Percentiles rank a stretch among this genome's conserved stretches.
phyloP scores from a whole-genome alignment of 1,140 invertebrate genomes.

The Neelides sp. region DNA sequence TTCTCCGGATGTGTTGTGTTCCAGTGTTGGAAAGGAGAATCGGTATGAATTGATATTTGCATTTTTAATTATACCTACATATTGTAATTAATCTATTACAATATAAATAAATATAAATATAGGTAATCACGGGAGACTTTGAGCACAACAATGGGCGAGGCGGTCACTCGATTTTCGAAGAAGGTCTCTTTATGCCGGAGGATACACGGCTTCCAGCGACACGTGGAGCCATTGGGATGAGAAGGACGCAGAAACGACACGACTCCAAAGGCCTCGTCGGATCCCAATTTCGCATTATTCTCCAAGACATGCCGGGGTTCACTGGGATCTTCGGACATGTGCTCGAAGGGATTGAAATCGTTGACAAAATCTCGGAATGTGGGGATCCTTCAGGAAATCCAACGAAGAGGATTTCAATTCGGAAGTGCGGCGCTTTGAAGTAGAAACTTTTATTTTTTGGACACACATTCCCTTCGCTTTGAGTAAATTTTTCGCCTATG shows the following conservation, averaged over 20 bases:
- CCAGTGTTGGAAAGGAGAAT: constrained; percentile 68
- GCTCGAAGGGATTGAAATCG: constrained; percentile 62
- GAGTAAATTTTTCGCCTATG: too few species aligned
- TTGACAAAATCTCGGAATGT: constrained; percentile 62
- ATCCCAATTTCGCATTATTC: constrained; percentile 66
- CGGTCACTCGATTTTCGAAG: constrained; percentile 60
- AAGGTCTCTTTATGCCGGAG: constrained; percentile 65
- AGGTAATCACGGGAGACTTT: constrained; percentile 62
- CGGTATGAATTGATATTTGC: constrained; percentile 39
- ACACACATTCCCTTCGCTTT: too few species aligned
- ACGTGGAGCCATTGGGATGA: constrained; percentile 66
- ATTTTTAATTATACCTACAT: neutral
- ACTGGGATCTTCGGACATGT: constrained; percentile 72
- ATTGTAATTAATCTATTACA: neutral
- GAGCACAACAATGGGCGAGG: constrained; percentile 67
- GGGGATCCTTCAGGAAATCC: constrained; percentile 64
- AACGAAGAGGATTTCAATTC: constrained; percentile 56
- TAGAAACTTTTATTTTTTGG: constrained; percentile 7
- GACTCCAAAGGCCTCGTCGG: constrained; percentile 67
- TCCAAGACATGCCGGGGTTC: constrained; percentile 51
- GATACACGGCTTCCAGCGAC: constrained; percentile 59
- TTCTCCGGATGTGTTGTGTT: constrained; percentile 67
- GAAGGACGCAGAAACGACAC: constrained; percentile 63
- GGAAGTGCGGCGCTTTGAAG: constrained; percentile 48
- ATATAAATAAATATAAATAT: neutral